phyloP scores from a whole-genome alignment of 2,888 invertebrate genomes.

The Neuroscelio doddi region DNA sequence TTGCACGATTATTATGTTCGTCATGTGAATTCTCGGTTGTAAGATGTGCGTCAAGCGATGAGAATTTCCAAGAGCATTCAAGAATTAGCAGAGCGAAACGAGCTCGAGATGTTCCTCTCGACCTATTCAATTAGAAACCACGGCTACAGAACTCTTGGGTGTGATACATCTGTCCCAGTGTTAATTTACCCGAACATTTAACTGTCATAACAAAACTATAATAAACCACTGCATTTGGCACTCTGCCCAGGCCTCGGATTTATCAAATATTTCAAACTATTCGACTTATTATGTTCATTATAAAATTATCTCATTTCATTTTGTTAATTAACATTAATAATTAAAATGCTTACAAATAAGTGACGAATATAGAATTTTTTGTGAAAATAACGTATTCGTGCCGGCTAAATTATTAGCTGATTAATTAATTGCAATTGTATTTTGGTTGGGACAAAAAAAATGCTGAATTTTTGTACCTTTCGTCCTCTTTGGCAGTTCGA shows the following conservation, averaged over 20 bases:
- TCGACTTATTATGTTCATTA: no score
- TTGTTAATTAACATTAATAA: no score
- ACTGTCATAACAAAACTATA: constrained; percentile 72
- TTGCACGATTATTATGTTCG: constrained; percentile 31
- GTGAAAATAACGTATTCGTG: no score
- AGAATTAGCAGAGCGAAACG: constrained; percentile 31
- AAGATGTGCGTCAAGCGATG: constrained; percentile 35
- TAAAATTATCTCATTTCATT: no score
- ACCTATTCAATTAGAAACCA: constrained; percentile 70
- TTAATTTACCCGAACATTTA: constrained; percentile 69
- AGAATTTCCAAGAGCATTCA: constrained; percentile 28
- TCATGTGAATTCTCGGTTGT: constrained; percentile 31
- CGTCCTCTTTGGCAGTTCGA: no score
- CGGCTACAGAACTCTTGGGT: constrained; percentile 55
- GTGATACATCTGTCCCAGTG: constrained; percentile 70
- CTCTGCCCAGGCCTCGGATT: constrained; percentile 49
- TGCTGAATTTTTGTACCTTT: no score
- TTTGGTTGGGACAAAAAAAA: no score
- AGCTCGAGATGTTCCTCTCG: constrained; percentile 35
- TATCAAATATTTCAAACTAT: constrained; percentile 60
- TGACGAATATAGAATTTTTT: no score
- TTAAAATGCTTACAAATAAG: no score
- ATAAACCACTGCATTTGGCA: constrained; percentile 63
- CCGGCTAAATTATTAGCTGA: background rate
- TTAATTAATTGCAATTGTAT: no score